phyloP scores from a whole-genome alignment of 2,113 vertebrate species.

The Pycnonotus jocosus region DNA sequence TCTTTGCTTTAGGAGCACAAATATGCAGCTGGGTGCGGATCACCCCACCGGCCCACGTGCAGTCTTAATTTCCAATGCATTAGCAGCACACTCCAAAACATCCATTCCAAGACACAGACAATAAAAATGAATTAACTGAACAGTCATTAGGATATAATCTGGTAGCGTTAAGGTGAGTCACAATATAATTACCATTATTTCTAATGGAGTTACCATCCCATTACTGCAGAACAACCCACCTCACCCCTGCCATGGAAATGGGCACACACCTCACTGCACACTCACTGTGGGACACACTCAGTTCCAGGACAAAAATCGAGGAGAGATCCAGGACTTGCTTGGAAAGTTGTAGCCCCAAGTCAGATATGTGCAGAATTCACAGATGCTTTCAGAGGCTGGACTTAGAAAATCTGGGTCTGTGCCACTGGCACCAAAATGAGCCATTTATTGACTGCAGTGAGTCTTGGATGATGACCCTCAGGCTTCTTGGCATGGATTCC shows the following conservation, averaged over 20 bases:
- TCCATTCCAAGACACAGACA: conserved; percentile 12
- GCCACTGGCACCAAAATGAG: neutral
- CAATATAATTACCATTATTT: conserved; percentile 44
- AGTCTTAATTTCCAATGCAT: conserved; percentile 18
- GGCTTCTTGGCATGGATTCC: neutral
- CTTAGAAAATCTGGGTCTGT: neutral
- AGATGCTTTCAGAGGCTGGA: neutral
- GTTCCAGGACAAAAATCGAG: neutral
- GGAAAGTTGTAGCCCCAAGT: neutral
- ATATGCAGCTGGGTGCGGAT: neutral
- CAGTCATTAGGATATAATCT: conserved; percentile 51
- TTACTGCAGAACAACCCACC: conserved; percentile 12
- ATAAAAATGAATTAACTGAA: conserved; percentile 55
- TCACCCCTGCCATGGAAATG: neutral
- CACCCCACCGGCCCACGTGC: neutral
- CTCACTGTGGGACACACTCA: neutral
- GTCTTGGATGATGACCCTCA: neutral
- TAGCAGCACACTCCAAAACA: neutral
- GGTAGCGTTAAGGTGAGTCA: conserved; percentile 53
- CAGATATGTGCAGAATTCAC: neutral
- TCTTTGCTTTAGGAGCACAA: neutral
- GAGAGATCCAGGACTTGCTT: neutral
- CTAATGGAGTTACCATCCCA: conserved; percentile 14
- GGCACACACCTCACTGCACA: conserved; percentile 28
- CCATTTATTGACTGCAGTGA: neutral